These are phyloP conservation scores for Linyphia triangularis DNA, from an alignment of 2,888 invertebrate species.

Conservation along the genomic window DNA sequence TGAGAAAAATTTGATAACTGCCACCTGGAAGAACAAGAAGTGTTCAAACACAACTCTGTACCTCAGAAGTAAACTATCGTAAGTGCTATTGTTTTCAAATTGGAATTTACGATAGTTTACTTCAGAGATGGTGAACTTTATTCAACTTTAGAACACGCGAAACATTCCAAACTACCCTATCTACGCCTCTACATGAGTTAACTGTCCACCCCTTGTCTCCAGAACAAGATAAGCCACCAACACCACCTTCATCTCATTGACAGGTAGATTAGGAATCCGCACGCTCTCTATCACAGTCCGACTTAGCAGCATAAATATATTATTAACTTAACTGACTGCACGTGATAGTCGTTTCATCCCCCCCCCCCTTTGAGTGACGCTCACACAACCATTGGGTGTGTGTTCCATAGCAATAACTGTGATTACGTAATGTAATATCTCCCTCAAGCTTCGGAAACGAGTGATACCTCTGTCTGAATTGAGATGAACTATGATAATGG, in stretches of 20 bases:
- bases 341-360: background rate
- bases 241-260: background rate
- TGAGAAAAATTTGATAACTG: too few species aligned
- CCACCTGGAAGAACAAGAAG: too few species aligned
- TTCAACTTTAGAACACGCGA: too few species aligned
- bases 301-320: constrained; percentile 2
- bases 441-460: background rate
- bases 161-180: too few species aligned
- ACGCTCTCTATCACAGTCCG: background rate
- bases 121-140: too few species aligned
- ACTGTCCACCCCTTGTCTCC: background rate
- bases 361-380: background rate
- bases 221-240: background rate
- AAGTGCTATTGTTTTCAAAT: too few species aligned
- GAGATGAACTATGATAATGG: background rate
- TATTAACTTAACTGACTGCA: constrained; percentile 13
- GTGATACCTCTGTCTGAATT: background rate
- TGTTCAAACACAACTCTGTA: too few species aligned
- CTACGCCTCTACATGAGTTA: too few species aligned
- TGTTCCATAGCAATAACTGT: background rate
- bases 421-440: background rate
- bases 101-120: too few species aligned
- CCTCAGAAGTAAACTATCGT: too few species aligned
- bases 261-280: background rate
- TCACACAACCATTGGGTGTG: background rate